Base-by-base conservation (phyloP, 2,113 vertebrate species). In the Rhizomys pruinosus region DNA sequence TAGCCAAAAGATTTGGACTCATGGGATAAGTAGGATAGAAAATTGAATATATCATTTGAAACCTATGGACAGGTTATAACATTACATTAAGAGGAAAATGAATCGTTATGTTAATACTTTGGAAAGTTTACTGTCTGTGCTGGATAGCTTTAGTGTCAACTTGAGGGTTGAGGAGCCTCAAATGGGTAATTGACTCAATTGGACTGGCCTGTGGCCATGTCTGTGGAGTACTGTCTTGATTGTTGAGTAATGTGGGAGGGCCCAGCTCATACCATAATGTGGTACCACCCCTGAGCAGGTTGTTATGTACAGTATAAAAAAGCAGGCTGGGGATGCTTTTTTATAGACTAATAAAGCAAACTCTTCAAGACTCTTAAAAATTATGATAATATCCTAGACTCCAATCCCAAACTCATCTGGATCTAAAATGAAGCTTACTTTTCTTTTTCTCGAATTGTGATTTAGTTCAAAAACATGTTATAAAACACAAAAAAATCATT, bases 41-140 rank as follows among this genome's bases (percentile, higher is more conserved):
- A 91, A 81, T 52, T 66, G 22, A 6, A 1, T 10, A 3, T 25
- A 23, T 68, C 29, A 19, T 19, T 89, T 85, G 44, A 90, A 90
- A 89, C 25, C 23, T 81, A 74, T 10, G 7, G 37, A 37, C 20
- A 85, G 6, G 1, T 77, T 93, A 92, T 78, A 81, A 74, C 61
- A 71, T 84, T 12, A 73, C 20, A 42, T 68, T 68, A 78, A n/a
- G 2, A 84, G 32, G 59, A 63, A 64, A 95, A 47, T 52, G 17
- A 93, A 80, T 94, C 22, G 52, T 73, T 72, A 79, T 57, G 34
- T 86, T 66, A 64, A 27, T 91, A 19, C 61, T 69, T 93, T 91
- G n/a, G 34, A 93, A 96, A 94, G 59, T 69, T 59, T 80, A 55
- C 12, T n/a, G n/a, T n/a, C n/a, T n/a, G n/a, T n/a, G n/a, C n/a